Evolutionary conservation across 2,888 invertebrate species (phyloP), one percentile per base, ranked within the genome.

Genomic region (Ommatoiulus sabulosus): DNA sequence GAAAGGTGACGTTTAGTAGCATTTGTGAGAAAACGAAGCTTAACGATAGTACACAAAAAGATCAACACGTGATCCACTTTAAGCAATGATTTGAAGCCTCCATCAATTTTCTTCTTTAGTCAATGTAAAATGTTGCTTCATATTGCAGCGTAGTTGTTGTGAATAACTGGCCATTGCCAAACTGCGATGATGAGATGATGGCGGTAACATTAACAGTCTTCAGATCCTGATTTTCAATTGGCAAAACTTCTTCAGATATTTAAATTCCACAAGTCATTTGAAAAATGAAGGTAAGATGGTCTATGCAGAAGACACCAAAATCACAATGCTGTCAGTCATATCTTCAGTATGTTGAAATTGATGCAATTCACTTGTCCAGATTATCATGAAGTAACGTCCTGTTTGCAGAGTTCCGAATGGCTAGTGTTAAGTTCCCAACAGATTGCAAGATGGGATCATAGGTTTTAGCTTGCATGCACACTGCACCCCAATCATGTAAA

Each of bases 401-500:
- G 17, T 63, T 63, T n/a, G 63, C n/a, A 63, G 46, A 46, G 63
- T 63, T 63, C 17, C 63, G 17, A n/a, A n/a, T 3, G 63, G 63
- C 3, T 17, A 63, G 17, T 10, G 63, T 63, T 1, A n/a, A n/a
- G 63, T n/a, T 63, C n/a, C 63, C n/a, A n/a, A n/a, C 12, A 15
- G 3, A 63, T 63, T 63, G 17, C n/a, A 63, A 15, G 63, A 2
- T n/a, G n/a, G 63, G n/a, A 63, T 6, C 63, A 63, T 63, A n/a
- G n/a, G 3, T 63, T 52, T 52, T 52, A 4, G 52, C 15, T 63
- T 63, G 63, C 63, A 63, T 63, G 17, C 63, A 63, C 63, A 63
- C 63, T 63, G 63, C n/a, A n/a, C 63, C 63, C 63, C 63, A 63
- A n/a, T 63, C 63, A 63, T 63, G n/a, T 63, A 63, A n/a, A 63